Base-by-base conservation (phyloP, 2,888 invertebrate genomes). In the Drosophila nigritarsus region DNA sequence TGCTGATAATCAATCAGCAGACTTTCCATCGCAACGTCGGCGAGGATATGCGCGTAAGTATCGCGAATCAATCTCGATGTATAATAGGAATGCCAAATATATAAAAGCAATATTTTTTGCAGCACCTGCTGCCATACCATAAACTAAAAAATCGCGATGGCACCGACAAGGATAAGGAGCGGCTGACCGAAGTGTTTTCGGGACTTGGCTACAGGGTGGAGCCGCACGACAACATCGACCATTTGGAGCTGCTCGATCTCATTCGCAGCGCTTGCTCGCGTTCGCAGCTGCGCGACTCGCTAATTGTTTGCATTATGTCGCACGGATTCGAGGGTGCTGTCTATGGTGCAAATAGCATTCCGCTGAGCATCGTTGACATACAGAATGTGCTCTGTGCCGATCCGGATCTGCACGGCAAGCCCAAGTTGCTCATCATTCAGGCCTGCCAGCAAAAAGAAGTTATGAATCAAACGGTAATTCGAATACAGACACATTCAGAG, bases 401-500 rank as follows among this genome's bases (percentile, higher is more conserved):
- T 3, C 84, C 80, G 8, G 87, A 92, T 53, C 90, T 95, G 27
- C 74, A 85, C 3, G 91, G 93, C 3, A 94, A 94, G 82, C 94
- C 94, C 18, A 95, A 95, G 91, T 83, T 95, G 61, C 85, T 95
- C 1, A 93, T 95, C 55, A 92, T 95, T 48, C 95, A 95, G 89
- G 94, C 95, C 0, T 95, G 95, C 71, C 95, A 95, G 87, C 94
- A 94, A 36, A 73, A 86, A 58, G 73, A 76, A 2, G 49, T 76
- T 88, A 36, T 63, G 1, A 59, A 64, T n/a, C 20, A 61, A 53
- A 76, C 76, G 55, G 83, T 78, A 50, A 32, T 38, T 11, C n/a
- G 2, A 30, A 30, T 3, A 3, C 15, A 29, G 15, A 30, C 45
- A 45, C 15, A 45, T 45, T 45, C 9, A 24, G 8, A 15, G 45